Base-by-base conservation (phyloP, 2,888 invertebrate species). In the Ophion slaviceki region DNA sequence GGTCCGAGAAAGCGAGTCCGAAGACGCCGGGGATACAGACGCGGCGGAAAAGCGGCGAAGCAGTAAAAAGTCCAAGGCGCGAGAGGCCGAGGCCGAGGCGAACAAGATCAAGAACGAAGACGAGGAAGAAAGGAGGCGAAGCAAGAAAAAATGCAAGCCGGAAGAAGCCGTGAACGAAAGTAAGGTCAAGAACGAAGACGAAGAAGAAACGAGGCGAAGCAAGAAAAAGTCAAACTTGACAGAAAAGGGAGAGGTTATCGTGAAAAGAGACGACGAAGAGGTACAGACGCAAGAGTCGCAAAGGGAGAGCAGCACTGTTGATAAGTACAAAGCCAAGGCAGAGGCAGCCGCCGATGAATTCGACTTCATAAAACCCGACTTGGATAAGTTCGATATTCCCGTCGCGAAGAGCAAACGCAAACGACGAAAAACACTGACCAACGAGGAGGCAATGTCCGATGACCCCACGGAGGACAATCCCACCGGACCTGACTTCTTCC, bases 331-430 rank as follows among this genome's bases (percentile, higher is more conserved):
- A 47, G 11, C 47, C 47, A 14, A 47, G 14, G 47, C 11, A 14
- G 47, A 47, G 47, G 47, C 47, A 14, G 10, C 14, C 24, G 24
- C 61, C 61, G 24, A 61, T 61, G 20, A 64, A 2, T 80, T 83
- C 24, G 74, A 78, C 6, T 86, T 86, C 32, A 59, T 83, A 3
- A 86, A 86, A 59, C 83, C 86, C 20, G 80, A 86, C 59, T 14
- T 80, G 32, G 64, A 68, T 14, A 7, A 53, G 28, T 80, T 62
- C 20, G 61, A 80, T 32, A 40, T 53, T 11, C 57, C 76, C 2
- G 28, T 66, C 2, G 57, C 28, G 20, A 84, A 84, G 66, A 53
- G 20, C 5, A 87, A 87, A 53, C 68, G 75, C 53, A 85, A 84
- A 71, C 74, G 79, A 53, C 79, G 70, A 64, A 81, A 64, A 36